Evolutionary conservation across 2,113 vertebrate species (phyloP).

Genomic region (Heliornis fulica): DNA sequence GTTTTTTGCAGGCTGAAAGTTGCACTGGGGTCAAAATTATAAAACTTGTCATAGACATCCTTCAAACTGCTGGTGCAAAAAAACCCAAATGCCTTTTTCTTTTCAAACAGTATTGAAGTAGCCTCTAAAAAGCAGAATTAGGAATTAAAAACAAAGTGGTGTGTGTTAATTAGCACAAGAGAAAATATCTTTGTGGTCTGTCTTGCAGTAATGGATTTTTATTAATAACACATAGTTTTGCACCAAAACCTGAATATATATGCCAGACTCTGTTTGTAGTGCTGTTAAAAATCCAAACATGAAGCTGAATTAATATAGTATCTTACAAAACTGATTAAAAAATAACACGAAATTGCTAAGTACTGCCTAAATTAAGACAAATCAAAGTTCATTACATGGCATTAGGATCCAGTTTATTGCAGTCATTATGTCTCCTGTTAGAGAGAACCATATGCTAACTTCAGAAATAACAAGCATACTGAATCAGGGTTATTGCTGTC

Average conservation of each 20-base stretch:
- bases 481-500: slow-evolving; percentile 63
- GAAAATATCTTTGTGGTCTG: neutral
- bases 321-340: slow-evolving; percentile 46
- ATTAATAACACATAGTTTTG: neutral
- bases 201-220: neutral
- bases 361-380: slow-evolving; percentile 69
- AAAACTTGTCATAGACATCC: neutral
- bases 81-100: neutral
- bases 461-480: slow-evolving; percentile 67
- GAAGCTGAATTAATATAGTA: slow-evolving; percentile 5
- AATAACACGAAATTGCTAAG: slow-evolving; percentile 63
- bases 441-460: slow-evolving; percentile 64
- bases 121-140: neutral
- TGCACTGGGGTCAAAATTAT: neutral
- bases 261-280: neutral
- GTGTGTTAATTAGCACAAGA: neutral
- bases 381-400: slow-evolving; percentile 66
- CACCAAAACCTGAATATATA: neutral
- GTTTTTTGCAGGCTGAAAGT: neutral
- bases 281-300: slow-evolving; percentile 12
- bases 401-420: slow-evolving; percentile 69
- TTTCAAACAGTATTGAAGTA: neutral
- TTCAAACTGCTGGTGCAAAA: neutral
- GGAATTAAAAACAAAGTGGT: neutral
- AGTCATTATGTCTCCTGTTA: slow-evolving; percentile 67